Conservation (phyloP, 2,797 vertebrate genomes). For the Acanthurus lineatus region DNA sequence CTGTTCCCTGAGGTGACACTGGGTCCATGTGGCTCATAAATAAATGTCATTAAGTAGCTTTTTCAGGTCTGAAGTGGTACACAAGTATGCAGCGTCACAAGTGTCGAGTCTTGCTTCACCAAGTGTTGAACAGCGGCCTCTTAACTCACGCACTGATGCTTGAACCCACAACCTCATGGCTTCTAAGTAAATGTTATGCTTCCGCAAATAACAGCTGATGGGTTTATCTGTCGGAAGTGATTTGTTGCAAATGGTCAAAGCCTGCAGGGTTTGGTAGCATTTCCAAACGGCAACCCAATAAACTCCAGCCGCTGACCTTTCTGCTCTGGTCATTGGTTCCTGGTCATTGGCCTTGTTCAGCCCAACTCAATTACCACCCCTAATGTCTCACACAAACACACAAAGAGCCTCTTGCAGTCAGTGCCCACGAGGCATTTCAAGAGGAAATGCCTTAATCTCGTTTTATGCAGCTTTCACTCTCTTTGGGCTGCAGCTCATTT, state of each 20-base stretch:
- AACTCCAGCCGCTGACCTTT: conserved; percentile 84
- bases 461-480: conserved; percentile 39
- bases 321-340: conserved; percentile 67
- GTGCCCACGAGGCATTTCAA: conserved; percentile 71
- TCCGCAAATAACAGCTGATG: conserved; percentile 81
- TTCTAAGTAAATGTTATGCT: conserved; percentile 80
- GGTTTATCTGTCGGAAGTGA: conserved; percentile 79
- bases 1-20: neutral
- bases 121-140: conserved; percentile 41
- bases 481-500: conserved; percentile 32
- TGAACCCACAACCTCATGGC: conserved; percentile 62
- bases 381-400: conserved; percentile 80
- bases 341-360: conserved; percentile 74
- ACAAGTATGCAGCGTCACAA: neutral
- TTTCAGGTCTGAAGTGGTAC: neutral
- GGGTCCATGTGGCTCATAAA: neutral
- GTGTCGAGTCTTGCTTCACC: conserved; percentile 19
- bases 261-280: conserved; percentile 77
- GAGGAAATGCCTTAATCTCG: conserved; percentile 63
- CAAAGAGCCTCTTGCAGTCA: conserved; percentile 60
- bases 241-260: conserved; percentile 78
- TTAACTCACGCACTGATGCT: conserved; percentile 31
- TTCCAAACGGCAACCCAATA: conserved; percentile 82
- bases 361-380: conserved; percentile 80
- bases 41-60: neutral